Percentiles rank a stretch among this genome's conserved stretches.
These are phyloP conservation scores for Drosophila watanabei DNA, from an alignment of 1,140 invertebrate genomes.

Conservation along the genomic window DNA sequence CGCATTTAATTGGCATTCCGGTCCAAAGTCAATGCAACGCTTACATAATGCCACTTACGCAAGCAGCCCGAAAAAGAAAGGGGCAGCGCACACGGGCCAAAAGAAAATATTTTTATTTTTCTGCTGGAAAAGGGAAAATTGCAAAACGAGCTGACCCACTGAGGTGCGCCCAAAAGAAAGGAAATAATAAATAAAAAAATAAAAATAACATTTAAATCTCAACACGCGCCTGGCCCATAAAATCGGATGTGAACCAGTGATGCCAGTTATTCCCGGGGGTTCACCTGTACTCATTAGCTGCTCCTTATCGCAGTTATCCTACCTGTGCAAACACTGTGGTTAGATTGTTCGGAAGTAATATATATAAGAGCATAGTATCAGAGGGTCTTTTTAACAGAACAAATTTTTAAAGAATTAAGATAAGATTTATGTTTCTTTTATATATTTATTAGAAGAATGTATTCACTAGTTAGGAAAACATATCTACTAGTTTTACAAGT, in stretches of 20 bases:
- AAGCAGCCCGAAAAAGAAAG: constrained; percentile 36
- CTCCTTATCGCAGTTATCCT: constrained; percentile 2
- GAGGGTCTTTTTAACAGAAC: neutral
- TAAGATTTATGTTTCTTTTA: too few relatives aligned
- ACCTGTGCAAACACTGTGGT: neutral
- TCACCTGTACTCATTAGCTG: neutral
- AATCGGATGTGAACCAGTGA: neutral
- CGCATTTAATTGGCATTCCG: constrained; percentile 44
- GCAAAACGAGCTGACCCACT: constrained; percentile 39
- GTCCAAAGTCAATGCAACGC: constrained; percentile 78
- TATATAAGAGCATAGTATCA: neutral
- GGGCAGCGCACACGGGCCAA: constrained; percentile 9
- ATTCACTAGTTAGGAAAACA: too few relatives aligned
- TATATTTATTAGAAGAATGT: neutral
- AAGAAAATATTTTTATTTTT: constrained; percentile 38
- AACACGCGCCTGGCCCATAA: constrained; percentile 39
- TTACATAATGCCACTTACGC: constrained; percentile 73
- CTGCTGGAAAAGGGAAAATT: constrained; percentile 38
- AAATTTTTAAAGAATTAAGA: neutral
- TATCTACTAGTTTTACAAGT: too few relatives aligned
- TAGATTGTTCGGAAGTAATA: neutral
- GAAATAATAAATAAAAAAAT: neutral
- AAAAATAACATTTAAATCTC: constrained; percentile 12
- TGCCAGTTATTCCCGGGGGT: neutral
- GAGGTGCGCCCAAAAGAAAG: constrained; percentile 3